Evolutionary conservation across 2,797 vertebrate species (phyloP).

Genomic region (Sebastes kiyomatsui): DNA sequence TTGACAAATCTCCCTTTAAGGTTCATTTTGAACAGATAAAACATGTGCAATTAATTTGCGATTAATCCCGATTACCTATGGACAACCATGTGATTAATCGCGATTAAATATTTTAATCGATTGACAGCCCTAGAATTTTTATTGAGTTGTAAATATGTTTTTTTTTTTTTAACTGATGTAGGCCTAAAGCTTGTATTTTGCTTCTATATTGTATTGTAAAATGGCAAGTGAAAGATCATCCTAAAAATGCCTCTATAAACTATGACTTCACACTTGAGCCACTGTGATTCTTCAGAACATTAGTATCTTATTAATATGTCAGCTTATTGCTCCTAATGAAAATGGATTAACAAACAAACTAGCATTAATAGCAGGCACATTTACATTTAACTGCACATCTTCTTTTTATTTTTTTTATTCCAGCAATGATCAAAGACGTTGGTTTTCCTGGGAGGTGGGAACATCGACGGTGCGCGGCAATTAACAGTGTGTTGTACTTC

Average conservation of each 20-base stretch:
- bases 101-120: too few species aligned
- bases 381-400: slow-evolving; percentile 55
- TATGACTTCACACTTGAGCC: background rate
- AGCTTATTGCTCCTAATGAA: slow-evolving; percentile 58
- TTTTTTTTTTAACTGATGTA: too few species aligned
- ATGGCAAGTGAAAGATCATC: background rate
- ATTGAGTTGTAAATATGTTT: too few species aligned
- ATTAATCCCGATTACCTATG: too few species aligned
- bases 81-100: too few species aligned
- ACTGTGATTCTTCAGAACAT: background rate
- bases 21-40: too few species aligned
- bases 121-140: too few species aligned
- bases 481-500: slow-evolving; percentile 62
- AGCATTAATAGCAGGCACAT: slow-evolving; percentile 55
- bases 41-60: too few species aligned
- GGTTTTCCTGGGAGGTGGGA: slow-evolving; percentile 59
- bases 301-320: slow-evolving; percentile 34
- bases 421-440: slow-evolving; percentile 72
- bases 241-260: background rate
- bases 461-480: slow-evolving; percentile 55
- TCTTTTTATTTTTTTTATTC: slow-evolving; percentile 36
- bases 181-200: too few species aligned
- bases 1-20: too few species aligned
- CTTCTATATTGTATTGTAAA: background rate
- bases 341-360: slow-evolving; percentile 60